Base-by-base conservation (phyloP, 2,113 vertebrate species). In the Pontoporia blainvillei region DNA sequence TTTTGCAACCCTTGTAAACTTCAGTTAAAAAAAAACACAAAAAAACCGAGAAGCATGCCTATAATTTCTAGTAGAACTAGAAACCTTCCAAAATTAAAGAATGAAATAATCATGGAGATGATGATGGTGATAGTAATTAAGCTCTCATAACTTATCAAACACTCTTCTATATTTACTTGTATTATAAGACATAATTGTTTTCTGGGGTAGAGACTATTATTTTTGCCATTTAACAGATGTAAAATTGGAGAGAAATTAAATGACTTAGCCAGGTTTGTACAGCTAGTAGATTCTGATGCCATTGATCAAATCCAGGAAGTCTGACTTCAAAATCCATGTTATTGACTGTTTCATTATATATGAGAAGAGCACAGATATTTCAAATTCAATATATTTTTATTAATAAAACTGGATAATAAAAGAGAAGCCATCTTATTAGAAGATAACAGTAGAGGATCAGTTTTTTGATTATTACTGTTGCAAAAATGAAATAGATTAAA, bases 401-500 rank as follows among this genome's bases (percentile, higher is more conserved):
- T 78, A 64, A 69, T 71, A 76, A 86, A 79, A 59, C 20, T 79
- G 25, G 3, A 66, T 86, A 82, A 52, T 62, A 66, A 59, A 82
- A 36, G 39, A 87, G 46, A 91, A 66, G 1, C 5, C 89, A 9
- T 23, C 15, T 75, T 64, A 46, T 66, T 78, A 83, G 29, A 9
- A 86, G 89, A 67, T 90, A 73, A 34, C 39, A 27, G 31, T 49
- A 1, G 6, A 79, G 18, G 8, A 57, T 71, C 27, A 13, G 39
- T 72, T 86, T 83, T 75, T 72, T 88, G 52, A 71, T 76, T 81
- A 81, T 88, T 73, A 15, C 3, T 66, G 1, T 52, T 94, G 7
- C 2, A 93, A 95, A 91, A 73, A 52, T 94, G 49, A 90, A 92
- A 75, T 67, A 15, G n/a, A 69, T 46, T 81, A 78, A 85, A 73